phyloP scores from a whole-genome alignment of 2,113 vertebrate species.

The Syrmaticus mikado region DNA sequence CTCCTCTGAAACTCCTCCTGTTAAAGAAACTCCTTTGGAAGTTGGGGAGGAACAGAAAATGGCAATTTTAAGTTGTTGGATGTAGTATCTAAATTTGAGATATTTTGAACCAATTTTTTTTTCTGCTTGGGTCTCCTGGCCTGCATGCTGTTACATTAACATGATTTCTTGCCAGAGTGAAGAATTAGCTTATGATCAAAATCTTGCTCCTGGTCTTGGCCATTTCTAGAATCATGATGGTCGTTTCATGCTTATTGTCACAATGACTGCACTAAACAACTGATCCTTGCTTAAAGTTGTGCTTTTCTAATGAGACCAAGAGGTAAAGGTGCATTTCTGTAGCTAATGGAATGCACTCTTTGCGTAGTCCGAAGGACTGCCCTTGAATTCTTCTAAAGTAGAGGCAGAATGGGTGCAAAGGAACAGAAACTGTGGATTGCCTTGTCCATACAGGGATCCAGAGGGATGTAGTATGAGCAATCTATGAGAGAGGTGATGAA shows the following conservation, averaged over 20 bases:
- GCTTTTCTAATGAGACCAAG: neutral
- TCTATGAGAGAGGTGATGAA: neutral
- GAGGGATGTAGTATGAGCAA: neutral
- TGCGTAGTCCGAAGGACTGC: neutral
- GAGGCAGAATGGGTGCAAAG: neutral
- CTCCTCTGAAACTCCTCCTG: too few relatives aligned
- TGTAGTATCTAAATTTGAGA: neutral
- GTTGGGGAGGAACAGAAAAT: neutral
- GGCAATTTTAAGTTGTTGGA: neutral
- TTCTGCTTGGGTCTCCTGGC: neutral
- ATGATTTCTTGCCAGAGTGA: neutral
- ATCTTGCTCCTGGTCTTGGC: neutral
- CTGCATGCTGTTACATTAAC: neutral
- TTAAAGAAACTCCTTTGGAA: neutral
- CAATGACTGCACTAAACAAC: neutral
- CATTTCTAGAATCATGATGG: neutral
- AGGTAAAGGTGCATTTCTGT: neutral
- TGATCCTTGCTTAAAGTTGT: neutral
- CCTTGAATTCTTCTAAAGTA: neutral
- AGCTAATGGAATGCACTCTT: neutral
- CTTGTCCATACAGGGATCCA: neutral
- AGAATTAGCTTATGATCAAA: neutral
- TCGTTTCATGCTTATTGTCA: neutral
- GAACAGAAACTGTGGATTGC: neutral
- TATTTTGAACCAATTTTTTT: neutral